Base-by-base conservation (phyloP, 23 tunicate genomes). In the Botrylloides violaceus region DNA sequence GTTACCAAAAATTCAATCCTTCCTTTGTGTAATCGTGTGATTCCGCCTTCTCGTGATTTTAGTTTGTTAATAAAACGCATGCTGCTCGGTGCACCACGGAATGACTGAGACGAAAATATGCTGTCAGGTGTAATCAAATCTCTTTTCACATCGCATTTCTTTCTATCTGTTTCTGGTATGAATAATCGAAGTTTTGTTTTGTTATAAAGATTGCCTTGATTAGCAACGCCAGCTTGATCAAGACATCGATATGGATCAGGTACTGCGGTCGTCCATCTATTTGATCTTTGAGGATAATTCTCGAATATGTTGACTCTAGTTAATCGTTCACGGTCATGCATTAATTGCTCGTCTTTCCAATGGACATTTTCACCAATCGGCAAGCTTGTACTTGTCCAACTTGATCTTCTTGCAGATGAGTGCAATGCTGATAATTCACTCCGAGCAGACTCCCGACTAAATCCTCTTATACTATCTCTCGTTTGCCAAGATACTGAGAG, bases 121-220 rank as follows among this genome's bases (percentile, higher is more conserved):
- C 95, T 87, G 19, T 84, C 65, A 20, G 95, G 95, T 23, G 95
- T 80, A 4, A 87, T 81, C 28, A 87, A 76, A 71, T 87, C 95
- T 34, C 95, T 31, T 28, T 27, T 80, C 30, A 71, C 58, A 80
- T 59, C 30, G 35, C 35, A 31, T 33, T 33, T 63, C 3, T 63
- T 33, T 29, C 70, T 80, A 2, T 32, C 29, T 28, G 76, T 65
- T 58, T 81, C 61, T 61, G 86, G 70, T 22, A 87, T 35, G 50
- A 80, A 87, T 0, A 87, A 60, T 58, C 75, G 68, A 29, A 87
- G 73, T 48, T 71, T 87, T 12, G 95, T 87, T 55, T 76, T 70
- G 36, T 50, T 80, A 31, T 22, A 71, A 20, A 87, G 61, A 53
- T 81, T 84, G 36, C 82, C 34, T 66, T 87, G 95, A 66, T 87